phyloP scores from a whole-genome alignment of 2,888 invertebrate genomes.

The Drosophila formosana region DNA sequence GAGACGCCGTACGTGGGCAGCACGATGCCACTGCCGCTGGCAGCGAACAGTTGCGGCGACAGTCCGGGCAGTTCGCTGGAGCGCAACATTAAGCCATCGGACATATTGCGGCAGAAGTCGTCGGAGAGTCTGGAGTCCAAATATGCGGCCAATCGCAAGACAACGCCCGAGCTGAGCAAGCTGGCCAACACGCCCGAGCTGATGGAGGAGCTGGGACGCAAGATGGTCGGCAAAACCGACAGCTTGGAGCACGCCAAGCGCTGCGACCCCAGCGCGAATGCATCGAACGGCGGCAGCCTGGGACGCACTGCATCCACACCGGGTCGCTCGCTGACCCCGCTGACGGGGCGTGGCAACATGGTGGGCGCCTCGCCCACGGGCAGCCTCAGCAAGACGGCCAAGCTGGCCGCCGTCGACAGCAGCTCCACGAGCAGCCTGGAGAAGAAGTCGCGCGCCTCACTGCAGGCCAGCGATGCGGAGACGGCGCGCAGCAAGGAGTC shows the following conservation, averaged over 20 bases:
- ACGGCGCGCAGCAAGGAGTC: slow-evolving; percentile 86
- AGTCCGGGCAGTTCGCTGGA: slow-evolving; percentile 84
- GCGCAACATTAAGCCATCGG: slow-evolving; percentile 85
- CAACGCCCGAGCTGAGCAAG: slow-evolving; percentile 84
- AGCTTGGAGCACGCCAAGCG: slow-evolving; percentile 84
- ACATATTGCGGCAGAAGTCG: slow-evolving; percentile 85
- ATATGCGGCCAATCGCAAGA: slow-evolving; percentile 83
- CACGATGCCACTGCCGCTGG: slow-evolving; percentile 75
- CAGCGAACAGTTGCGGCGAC: slow-evolving; percentile 73
- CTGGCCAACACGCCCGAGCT: slow-evolving; percentile 82
- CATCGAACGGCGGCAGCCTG: slow-evolving; percentile 76
- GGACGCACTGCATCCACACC: slow-evolving; percentile 81
- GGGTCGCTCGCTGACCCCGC: slow-evolving; percentile 58
- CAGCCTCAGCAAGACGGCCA: slow-evolving; percentile 80
- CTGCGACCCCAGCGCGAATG: slow-evolving; percentile 22
- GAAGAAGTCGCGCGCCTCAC: slow-evolving; percentile 79
- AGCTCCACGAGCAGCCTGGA: slow-evolving; percentile 83
- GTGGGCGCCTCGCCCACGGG: slow-evolving; percentile 84
- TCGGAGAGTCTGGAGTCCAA: slow-evolving; percentile 84
- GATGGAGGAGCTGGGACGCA: slow-evolving; percentile 84
- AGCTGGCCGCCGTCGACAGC: slow-evolving; percentile 77
- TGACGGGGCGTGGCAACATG: slow-evolving; percentile 48
- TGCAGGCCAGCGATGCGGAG: slow-evolving; percentile 79
- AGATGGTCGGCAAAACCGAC: slow-evolving; percentile 83
- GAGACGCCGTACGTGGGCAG: slow-evolving; percentile 79